Conservation (phyloP, 1,140 invertebrate species). For the Pachypsylla venusta region DNA sequence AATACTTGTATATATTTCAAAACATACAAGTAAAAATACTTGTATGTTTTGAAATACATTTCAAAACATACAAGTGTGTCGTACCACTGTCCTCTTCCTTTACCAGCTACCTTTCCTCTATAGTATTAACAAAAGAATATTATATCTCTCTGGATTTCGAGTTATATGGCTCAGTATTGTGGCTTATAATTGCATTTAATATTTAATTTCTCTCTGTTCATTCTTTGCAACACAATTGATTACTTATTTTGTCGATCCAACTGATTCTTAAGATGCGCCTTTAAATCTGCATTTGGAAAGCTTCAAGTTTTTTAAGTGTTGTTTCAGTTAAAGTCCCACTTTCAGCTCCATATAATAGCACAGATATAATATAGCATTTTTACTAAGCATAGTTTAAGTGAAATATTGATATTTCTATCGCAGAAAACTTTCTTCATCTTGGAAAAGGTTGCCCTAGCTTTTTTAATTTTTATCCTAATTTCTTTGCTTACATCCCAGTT, state of each 20-base stretch:
- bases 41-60: background rate
- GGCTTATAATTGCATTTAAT: conserved; percentile 12
- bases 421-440: conserved; percentile 8
- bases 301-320: conserved; percentile 12
- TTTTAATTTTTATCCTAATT: conserved; percentile 12
- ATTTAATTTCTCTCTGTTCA: conserved; percentile 2
- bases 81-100: background rate
- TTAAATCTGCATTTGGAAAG: conserved; percentile 13
- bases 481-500: conserved; percentile 10
- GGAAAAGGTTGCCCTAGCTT: conserved; percentile 7
- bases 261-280: conserved; percentile 4
- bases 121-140: background rate
- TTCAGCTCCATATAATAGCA: conserved; percentile 16
- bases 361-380: conserved; percentile 13
- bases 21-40: background rate
- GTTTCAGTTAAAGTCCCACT: conserved; percentile 14
- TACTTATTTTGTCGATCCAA: conserved; percentile 11
- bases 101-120: background rate
- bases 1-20: too few species aligned
- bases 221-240: conserved; percentile 6
- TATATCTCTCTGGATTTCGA: background rate
- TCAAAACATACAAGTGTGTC: background rate
- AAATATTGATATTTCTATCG: background rate
- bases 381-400: conserved; percentile 12
- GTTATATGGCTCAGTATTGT: conserved; percentile 13